phyloP scores from a whole-genome alignment of 2,888 invertebrate species.

The Hydroisotoma schaefferi region DNA sequence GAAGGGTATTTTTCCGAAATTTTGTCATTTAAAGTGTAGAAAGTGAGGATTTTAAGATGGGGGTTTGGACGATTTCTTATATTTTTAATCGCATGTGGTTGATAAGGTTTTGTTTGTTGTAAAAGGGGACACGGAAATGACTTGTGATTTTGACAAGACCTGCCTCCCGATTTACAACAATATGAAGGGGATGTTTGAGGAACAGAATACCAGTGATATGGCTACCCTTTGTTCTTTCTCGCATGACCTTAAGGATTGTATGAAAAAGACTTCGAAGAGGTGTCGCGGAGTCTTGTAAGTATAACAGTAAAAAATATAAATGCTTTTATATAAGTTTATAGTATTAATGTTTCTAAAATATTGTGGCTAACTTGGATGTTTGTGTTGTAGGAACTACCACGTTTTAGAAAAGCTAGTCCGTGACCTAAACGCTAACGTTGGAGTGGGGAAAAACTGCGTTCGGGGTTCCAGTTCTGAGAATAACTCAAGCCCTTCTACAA shows the following conservation, averaged over 20 bases:
- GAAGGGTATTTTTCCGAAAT: no score
- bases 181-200: slow-evolving; percentile 38
- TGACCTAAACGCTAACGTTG: slow-evolving; percentile 37
- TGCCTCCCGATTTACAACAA: slow-evolving; percentile 44
- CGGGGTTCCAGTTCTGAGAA: slow-evolving; percentile 20
- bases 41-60: no score
- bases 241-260: slow-evolving; percentile 45
- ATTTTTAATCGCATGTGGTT: no score
- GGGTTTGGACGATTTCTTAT: no score
- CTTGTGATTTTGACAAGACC: slow-evolving; percentile 45
- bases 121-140: slow-evolving; percentile 31
- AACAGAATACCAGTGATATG: slow-evolving; percentile 35
- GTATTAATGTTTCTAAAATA: no score
- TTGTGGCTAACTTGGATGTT: no score
- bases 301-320: neutral
- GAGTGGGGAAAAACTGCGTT: slow-evolving; percentile 38
- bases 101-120: slow-evolving; percentile 1
- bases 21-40: no score
- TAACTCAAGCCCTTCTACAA: slow-evolving; percentile 11
- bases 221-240: slow-evolving; percentile 38
- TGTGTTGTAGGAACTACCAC: slow-evolving; percentile 44
- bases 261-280: slow-evolving; percentile 41
- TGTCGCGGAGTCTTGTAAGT: slow-evolving; percentile 48
- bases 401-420: slow-evolving; percentile 46
- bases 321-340: no score